Percentiles rank a stretch among this genome's conserved stretches.
These are phyloP conservation scores for Intellagama lesueurii DNA, from an alignment of 2,797 vertebrate genomes.

Conservation along the genomic window DNA sequence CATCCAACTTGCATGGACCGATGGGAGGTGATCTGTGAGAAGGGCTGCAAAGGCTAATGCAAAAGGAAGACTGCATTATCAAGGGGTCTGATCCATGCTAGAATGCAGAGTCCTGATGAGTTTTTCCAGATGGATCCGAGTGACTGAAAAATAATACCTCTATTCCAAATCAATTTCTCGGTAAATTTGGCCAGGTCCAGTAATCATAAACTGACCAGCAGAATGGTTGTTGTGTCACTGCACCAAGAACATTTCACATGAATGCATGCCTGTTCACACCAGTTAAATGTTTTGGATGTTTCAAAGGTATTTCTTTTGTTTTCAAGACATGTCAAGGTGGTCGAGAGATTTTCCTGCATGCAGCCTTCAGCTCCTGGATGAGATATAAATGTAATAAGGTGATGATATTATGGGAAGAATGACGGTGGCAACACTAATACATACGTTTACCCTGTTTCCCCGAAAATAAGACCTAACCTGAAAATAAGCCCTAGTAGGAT, in stretches of 20 bases:
- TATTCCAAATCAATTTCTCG: background rate
- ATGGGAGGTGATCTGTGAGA: no score
- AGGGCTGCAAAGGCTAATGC: no score
- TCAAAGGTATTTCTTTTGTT: background rate
- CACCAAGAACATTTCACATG: no score
- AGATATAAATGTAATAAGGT: background rate
- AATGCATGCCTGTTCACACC: background rate
- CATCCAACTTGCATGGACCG: no score
- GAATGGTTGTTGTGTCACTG: background rate
- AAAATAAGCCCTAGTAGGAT: no score
- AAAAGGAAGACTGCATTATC: no score
- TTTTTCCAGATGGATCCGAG: no score
- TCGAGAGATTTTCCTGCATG: background rate
- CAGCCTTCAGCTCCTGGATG: background rate
- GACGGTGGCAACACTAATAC: background rate
- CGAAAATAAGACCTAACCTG: no score
- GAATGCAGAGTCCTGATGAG: no score
- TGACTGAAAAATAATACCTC: no score
- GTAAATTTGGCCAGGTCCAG: background rate
- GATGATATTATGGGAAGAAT: background rate
- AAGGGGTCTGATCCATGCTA: no score
- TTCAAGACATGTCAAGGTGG: background rate
- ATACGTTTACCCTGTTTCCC: background rate
- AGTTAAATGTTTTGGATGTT: background rate
- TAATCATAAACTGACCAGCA: background rate